Conservation (phyloP, 2,888 invertebrate genomes). For the Hydraecia micacea region DNA sequence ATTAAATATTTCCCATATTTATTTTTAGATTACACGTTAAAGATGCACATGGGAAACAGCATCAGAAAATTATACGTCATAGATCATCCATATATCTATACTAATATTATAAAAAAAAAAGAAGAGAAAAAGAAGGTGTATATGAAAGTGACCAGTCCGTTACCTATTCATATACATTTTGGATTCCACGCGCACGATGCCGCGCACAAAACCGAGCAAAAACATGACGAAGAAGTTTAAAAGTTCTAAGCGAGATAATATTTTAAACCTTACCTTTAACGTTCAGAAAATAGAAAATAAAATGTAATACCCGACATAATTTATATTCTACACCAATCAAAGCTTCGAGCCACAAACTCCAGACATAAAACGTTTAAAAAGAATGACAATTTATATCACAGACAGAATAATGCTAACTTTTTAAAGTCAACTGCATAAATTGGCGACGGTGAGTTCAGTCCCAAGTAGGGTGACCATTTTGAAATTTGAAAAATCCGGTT, state of each 20-base stretch:
- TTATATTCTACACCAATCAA: conserved; percentile 20
- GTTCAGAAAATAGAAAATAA: conserved; percentile 22
- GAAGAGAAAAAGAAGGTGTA: too few species aligned
- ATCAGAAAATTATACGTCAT: too few species aligned
- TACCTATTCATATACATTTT: neutral
- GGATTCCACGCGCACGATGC: neutral
- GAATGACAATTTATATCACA: conserved; percentile 39
- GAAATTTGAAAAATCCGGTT: neutral
- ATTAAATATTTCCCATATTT: too few species aligned
- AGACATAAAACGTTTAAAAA: conserved; percentile 49
- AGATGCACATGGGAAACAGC: too few species aligned
- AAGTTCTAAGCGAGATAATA: neutral
- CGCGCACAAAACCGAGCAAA: neutral
- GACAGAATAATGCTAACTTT: conserved; percentile 40
- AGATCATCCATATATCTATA: too few species aligned
- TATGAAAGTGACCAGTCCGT: too few species aligned
- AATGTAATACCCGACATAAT: conserved; percentile 18
- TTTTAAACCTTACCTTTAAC: conserved; percentile 8
- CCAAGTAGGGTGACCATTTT: conserved; percentile 7
- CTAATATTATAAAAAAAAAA: too few species aligned
- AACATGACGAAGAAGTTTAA: neutral
- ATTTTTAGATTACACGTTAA: too few species aligned
- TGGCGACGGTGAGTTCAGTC: conserved; percentile 12
- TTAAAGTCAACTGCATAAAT: conserved; percentile 49
- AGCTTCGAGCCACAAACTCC: conserved; percentile 19